Percentiles rank a stretch among this genome's conserved stretches.
phyloP scores from a whole-genome alignment of 2,797 vertebrate genomes.

The Molossus alvarezi region DNA sequence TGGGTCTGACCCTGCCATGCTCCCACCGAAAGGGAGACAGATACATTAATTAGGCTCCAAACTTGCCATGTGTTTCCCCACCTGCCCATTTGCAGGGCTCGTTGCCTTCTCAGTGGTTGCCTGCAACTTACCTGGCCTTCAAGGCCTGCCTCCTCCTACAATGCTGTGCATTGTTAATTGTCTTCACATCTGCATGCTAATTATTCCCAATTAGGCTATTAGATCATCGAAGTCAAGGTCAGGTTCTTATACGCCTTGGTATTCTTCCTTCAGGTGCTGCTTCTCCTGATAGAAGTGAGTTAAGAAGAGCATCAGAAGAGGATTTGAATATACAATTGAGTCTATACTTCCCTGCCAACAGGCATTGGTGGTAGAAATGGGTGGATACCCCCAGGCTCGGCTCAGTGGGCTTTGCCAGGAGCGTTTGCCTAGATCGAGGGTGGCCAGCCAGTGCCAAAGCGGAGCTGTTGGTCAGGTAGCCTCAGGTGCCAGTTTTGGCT shows the following conservation, averaged over 20 bases:
- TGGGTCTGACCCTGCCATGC: neutral
- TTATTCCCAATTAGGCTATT: conserved; percentile 37
- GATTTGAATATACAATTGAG: neutral
- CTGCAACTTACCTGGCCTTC: neutral
- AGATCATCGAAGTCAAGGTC: conserved; percentile 38
- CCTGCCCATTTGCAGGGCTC: neutral
- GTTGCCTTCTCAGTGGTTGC: neutral
- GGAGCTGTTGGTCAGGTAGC: neutral
- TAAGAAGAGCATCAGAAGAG: neutral
- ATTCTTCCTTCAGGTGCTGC: neutral
- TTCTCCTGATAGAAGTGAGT: neutral
- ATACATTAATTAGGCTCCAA: neutral
- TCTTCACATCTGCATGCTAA: conserved; percentile 60
- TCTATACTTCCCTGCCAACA: neutral
- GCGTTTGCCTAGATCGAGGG: neutral
- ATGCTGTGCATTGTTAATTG: neutral
- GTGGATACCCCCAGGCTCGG: neutral
- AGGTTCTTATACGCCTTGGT: neutral
- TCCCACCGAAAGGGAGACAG: neutral
- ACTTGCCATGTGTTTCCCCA: neutral
- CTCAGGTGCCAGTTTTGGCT: neutral
- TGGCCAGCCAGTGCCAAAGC: neutral
- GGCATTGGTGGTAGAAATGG: neutral
- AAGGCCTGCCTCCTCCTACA: neutral
- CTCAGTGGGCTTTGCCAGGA: neutral